These are phyloP conservation scores for Cephus nigrinus DNA, from an alignment of 2,888 invertebrate species.

Conservation along the genomic window DNA sequence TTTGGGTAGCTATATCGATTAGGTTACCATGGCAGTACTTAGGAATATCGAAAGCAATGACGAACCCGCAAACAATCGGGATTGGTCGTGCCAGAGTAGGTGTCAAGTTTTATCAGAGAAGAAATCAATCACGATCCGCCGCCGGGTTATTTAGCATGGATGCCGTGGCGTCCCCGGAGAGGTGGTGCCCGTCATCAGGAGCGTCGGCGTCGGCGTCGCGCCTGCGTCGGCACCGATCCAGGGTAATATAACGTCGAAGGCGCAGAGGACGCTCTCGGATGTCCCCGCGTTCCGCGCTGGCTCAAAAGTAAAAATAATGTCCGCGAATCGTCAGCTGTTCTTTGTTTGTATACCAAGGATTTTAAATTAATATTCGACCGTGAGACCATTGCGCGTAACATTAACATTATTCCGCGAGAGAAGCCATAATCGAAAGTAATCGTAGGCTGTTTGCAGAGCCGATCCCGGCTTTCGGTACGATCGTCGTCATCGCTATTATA, in stretches of 20 bases:
- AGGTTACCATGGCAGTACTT: neutral
- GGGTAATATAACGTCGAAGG: neutral
- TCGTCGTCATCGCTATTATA: neutral
- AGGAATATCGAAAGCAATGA: neutral
- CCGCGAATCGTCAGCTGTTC: constrained; percentile 20
- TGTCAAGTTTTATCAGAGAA: constrained; percentile 5
- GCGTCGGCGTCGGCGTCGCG: neutral
- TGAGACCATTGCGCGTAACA: neutral
- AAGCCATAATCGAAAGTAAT: neutral
- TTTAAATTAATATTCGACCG: neutral
- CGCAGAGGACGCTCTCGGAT: neutral
- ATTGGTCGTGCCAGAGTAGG: neutral
- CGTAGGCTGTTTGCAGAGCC: neutral
- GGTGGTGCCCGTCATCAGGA: neutral
- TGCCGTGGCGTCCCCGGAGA: neutral
- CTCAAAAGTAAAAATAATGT: constrained; percentile 15
- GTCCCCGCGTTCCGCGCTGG: too few relatives aligned
- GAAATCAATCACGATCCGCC: constrained; percentile 4
- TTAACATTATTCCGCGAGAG: neutral
- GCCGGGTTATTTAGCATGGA: neutral
- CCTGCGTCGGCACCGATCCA: neutral
- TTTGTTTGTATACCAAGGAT: constrained; percentile 13
- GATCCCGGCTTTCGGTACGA: neutral
- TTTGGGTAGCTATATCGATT: neutral
- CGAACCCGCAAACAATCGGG: neutral